phyloP scores from a whole-genome alignment of 1,140 invertebrate species.

The Schlechtendalia chinensis region DNA sequence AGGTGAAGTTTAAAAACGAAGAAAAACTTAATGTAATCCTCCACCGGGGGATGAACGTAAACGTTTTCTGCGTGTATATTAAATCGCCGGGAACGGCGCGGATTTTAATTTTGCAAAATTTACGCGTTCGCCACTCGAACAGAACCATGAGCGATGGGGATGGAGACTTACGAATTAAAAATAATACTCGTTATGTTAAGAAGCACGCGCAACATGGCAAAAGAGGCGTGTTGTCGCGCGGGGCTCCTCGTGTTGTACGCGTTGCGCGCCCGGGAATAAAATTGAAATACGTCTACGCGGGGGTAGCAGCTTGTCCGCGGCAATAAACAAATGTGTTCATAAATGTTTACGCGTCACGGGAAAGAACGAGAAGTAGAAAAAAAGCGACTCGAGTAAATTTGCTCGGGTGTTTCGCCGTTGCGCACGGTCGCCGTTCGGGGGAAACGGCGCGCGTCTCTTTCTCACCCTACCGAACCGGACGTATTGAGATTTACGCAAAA shows the following conservation, averaged over 20 bases:
- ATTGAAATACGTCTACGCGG: constrained; percentile 22
- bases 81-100: not conserved
- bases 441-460: not conserved
- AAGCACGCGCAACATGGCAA: not conserved
- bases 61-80: not conserved
- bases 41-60: not conserved
- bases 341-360: not conserved
- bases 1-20: too few species aligned
- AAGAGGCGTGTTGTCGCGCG: too few species aligned
- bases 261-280: constrained; percentile 24
- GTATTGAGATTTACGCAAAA: constrained; percentile 39
- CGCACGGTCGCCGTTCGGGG: too few species aligned
- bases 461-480: not conserved
- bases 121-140: too few species aligned
- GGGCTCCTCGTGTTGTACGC: constrained; percentile 8
- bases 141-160: too few species aligned
- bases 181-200: not conserved
- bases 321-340: constrained; percentile 22
- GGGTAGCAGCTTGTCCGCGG: constrained; percentile 30
- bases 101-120: too few species aligned
- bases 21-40: not conserved
- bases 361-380: not conserved
- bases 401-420: too few species aligned
- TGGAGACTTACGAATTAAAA: too few species aligned
- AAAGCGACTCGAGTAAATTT: not conserved